Percentiles rank a stretch among this genome's conserved stretches.
phyloP scores from a whole-genome alignment of 2,888 invertebrate species.

The Drosophila niveifrons region DNA sequence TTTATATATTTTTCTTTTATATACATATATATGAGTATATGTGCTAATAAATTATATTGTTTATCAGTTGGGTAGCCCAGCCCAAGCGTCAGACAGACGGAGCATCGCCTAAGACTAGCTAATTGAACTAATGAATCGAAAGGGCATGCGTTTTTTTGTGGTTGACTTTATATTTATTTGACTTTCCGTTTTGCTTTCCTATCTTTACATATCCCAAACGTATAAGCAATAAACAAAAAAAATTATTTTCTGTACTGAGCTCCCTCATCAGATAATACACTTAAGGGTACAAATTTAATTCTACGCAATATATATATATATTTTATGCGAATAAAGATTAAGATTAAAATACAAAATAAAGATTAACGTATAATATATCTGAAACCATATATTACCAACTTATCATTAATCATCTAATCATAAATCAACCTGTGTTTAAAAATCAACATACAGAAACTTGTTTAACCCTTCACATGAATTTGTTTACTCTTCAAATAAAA shows the following conservation, averaged over 20 bases:
- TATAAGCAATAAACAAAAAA: neutral
- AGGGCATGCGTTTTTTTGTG: conserved; percentile 21
- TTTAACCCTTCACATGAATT: conserved; percentile 23
- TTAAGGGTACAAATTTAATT: no score
- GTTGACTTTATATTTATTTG: conserved; percentile 6
- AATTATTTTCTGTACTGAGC: neutral
- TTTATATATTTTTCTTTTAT: conserved; percentile 43
- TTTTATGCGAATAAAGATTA: no score
- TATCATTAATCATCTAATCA: conserved; percentile 51
- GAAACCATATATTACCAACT: conserved; percentile 7
- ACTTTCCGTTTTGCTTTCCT: conserved; percentile 25
- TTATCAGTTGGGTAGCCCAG: conserved; percentile 46
- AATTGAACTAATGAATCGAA: conserved; percentile 73
- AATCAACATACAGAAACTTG: neutral
- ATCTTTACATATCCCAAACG: conserved; percentile 26
- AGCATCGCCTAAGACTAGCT: conserved; percentile 44
- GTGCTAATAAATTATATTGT: conserved; percentile 79
- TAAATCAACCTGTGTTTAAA: conserved; percentile 1
- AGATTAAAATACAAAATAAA: no score
- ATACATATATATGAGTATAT: conserved; percentile 25
- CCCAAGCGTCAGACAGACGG: conserved; percentile 40
- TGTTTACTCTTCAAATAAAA: conserved; percentile 15
- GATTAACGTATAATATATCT: neutral
- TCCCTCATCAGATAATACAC: neutral
- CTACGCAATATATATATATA: no score